These are phyloP conservation scores for Diorhabda elongata DNA, from an alignment of 1,140 invertebrate species.

Conservation along the genomic window DNA sequence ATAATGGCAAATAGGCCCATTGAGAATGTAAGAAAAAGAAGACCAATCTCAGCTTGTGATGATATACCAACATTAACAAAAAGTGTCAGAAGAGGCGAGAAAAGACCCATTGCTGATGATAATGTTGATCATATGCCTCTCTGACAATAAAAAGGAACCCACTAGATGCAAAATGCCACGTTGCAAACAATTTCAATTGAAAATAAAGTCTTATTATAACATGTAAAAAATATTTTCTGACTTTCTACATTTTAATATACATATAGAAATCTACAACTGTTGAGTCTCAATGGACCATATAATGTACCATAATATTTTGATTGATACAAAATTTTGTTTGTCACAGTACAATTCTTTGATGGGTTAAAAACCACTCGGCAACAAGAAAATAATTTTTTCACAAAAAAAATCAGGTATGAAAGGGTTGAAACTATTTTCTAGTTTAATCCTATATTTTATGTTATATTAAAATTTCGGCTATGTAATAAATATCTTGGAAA, in stretches of 20 bases:
- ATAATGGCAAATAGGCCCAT: constrained; percentile 1
- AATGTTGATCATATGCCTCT: constrained; percentile 2
- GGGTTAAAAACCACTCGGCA: no score
- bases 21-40: not conserved
- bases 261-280: not conserved
- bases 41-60: not conserved
- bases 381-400: no score
- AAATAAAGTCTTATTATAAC: not conserved
- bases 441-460: no score
- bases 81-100: constrained; percentile 2
- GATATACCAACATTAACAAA: constrained; percentile 1
- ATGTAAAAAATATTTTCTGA: not conserved
- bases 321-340: no score
- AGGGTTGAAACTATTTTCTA: no score
- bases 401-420: no score
- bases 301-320: not conserved
- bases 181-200: not conserved
- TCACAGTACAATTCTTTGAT: no score
- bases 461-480: no score
- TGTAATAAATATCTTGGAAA: no score
- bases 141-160: not conserved
- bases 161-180: not conserved
- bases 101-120: constrained; percentile 5
- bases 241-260: not conserved
- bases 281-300: not conserved